These are phyloP conservation scores for Aspiorhynchus laticeps DNA, from an alignment of 2,113 vertebrate genomes.

Conservation along the genomic window DNA sequence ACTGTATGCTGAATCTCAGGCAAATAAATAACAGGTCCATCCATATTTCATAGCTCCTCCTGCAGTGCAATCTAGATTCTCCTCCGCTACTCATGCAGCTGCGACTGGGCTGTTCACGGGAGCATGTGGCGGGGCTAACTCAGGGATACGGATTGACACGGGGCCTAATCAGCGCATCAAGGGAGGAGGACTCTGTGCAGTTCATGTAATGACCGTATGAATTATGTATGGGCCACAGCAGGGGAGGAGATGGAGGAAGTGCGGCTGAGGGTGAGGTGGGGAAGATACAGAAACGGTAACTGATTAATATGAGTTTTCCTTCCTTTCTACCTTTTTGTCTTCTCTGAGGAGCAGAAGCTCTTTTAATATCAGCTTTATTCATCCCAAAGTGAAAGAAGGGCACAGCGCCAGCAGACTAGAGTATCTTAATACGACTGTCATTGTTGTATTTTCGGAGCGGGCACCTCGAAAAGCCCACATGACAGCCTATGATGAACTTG, in stretches of 20 bases:
- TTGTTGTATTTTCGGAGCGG: constrained; percentile 59
- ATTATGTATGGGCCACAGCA: constrained; percentile 70
- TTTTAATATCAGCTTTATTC: constrained; percentile 46
- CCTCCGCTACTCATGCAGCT: neutral
- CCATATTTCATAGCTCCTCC: constrained; percentile 27
- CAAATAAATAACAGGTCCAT: constrained; percentile 27
- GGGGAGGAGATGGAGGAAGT: constrained; percentile 57
- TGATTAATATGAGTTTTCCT: constrained; percentile 54
- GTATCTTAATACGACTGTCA: constrained; percentile 63
- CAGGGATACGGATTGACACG: neutral
- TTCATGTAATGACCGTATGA: constrained; percentile 65
- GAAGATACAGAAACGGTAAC: constrained; percentile 48
- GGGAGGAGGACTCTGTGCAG: constrained; percentile 29
- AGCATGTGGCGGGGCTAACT: constrained; percentile 9
- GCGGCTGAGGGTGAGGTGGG: constrained; percentile 23
- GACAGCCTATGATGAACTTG: constrained; percentile 59
- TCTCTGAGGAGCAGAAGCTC: neutral
- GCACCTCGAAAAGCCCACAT: constrained; percentile 51
- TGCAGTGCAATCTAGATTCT: neutral
- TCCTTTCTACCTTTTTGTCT: neutral
- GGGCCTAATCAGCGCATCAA: constrained; percentile 17
- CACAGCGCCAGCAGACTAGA: constrained; percentile 57
- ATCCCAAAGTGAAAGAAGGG: constrained; percentile 60
- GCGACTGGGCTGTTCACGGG: neutral
- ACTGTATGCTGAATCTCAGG: neutral